These are phyloP conservation scores for Brassicogethes aeneus DNA, from an alignment of 2,888 invertebrate genomes.

Conservation along the genomic window DNA sequence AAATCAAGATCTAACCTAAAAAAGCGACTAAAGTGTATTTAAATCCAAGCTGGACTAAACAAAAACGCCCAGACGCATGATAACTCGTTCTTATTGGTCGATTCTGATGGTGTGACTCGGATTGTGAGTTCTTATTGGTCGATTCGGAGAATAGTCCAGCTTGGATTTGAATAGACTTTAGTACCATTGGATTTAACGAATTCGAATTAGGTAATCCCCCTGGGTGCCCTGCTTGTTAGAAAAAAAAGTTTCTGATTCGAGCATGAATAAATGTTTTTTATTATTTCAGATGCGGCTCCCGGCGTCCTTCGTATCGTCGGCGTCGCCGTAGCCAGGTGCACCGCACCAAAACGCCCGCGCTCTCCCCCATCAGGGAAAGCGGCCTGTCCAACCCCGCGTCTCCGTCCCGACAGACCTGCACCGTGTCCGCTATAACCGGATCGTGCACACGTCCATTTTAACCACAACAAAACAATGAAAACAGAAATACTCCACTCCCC, in stretches of 20 bases:
- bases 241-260: neutral
- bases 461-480: too few relatives aligned
- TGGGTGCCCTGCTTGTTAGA: too few relatives aligned
- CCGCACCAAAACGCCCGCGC: constrained; percentile 43
- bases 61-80: too few relatives aligned
- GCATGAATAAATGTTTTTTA: neutral
- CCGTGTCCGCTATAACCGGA: constrained; percentile 33
- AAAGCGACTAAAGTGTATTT: too few relatives aligned
- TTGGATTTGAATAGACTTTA: neutral
- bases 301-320: constrained; percentile 27
- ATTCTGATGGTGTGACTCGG: too few relatives aligned
- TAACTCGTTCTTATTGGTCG: too few relatives aligned
- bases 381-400: constrained; percentile 63
- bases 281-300: constrained; percentile 12
- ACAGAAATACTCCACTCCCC: too few relatives aligned
- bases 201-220: too few relatives aligned
- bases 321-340: constrained; percentile 33
- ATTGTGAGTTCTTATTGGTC: too few relatives aligned
- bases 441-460: constrained; percentile 32
- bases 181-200: neutral
- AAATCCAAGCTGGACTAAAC: too few relatives aligned
- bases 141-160: too few relatives aligned
- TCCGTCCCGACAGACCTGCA: constrained; percentile 42
- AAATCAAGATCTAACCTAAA: too few relatives aligned
- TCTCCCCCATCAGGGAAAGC: constrained; percentile 63